A percentile compares a stretch with the other conserved stretches of the same genome.
phyloP scores from a whole-genome alignment of 1,140 invertebrate species.

The Rhyacophila brunnea region DNA sequence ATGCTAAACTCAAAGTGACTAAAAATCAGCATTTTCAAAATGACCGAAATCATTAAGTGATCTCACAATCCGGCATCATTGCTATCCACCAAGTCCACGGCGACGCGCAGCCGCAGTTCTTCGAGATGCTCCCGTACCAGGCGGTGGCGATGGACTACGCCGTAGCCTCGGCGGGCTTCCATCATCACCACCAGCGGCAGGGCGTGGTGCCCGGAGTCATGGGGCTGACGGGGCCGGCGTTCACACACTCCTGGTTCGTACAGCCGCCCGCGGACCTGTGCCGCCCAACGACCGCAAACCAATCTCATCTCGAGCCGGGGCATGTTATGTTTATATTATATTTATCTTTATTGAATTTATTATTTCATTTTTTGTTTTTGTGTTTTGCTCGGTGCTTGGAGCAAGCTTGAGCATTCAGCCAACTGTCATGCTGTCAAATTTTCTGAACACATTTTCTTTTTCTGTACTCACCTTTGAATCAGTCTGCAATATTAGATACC shows the following conservation, averaged over 20 bases:
- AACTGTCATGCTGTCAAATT: too few relatives aligned
- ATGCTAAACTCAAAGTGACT: too few relatives aligned
- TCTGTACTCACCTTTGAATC: too few relatives aligned
- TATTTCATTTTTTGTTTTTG: slow-evolving; percentile 18
- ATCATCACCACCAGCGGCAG: slow-evolving; percentile 65
- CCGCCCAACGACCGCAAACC: slow-evolving; percentile 73
- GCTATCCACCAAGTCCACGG: too few relatives aligned
- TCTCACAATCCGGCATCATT: background rate
- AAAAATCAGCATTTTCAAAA: background rate
- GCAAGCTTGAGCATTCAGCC: too few relatives aligned
- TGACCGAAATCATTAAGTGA: background rate
- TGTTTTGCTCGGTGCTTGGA: background rate
- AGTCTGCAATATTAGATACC: too few relatives aligned
- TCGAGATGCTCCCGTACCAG: slow-evolving; percentile 80
- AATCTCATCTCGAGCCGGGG: slow-evolving; percentile 85
- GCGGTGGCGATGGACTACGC: slow-evolving; percentile 87
- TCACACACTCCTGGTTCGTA: slow-evolving; percentile 91
- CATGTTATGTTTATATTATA: slow-evolving; percentile 68
- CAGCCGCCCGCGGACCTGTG: slow-evolving; percentile 79
- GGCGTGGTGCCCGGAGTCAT: slow-evolving; percentile 62
- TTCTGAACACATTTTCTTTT: too few relatives aligned
- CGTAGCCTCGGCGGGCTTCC: slow-evolving; percentile 66
- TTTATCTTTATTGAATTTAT: slow-evolving; percentile 38
- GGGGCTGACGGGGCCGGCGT: slow-evolving; percentile 64
- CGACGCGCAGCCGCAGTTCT: background rate